Percentiles rank a stretch among this genome's conserved stretches.
Evolutionary conservation across 2,888 invertebrate species (phyloP).

Genomic region (Thera obeliscata): DNA sequence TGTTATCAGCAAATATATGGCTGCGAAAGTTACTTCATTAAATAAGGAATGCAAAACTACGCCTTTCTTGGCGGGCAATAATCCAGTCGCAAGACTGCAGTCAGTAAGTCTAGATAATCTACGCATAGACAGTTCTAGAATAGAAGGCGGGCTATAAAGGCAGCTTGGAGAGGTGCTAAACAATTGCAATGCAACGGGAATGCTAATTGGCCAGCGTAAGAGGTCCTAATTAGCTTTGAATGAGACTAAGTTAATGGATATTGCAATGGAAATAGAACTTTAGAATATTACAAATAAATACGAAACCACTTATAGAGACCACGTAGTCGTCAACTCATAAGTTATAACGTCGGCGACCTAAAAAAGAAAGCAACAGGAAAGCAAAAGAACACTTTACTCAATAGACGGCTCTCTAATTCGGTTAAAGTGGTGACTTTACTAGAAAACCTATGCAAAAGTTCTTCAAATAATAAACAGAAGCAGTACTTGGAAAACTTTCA

Average conservation of each 20-base stretch:
- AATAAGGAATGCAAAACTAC: slow-evolving; percentile 37
- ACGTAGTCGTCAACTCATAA: too few species aligned
- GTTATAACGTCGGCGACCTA: not conserved
- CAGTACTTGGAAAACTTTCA: not conserved
- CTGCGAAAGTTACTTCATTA: slow-evolving; percentile 36
- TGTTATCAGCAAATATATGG: slow-evolving; percentile 33
- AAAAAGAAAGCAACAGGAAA: not conserved
- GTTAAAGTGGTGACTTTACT: not conserved
- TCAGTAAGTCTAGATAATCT: slow-evolving; percentile 22
- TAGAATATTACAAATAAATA: not conserved
- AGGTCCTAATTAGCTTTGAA: slow-evolving; percentile 55
- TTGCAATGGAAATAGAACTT: slow-evolving; percentile 15
- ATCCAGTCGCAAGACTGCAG: slow-evolving; percentile 22
- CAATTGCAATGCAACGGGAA: slow-evolving; percentile 38
- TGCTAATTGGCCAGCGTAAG: slow-evolving; percentile 56
- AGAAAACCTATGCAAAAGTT: not conserved
- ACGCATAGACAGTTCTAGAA: slow-evolving; percentile 31
- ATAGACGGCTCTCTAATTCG: not conserved
- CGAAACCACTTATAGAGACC: not conserved
- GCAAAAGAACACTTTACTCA: not conserved
- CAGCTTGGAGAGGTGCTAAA: slow-evolving; percentile 29
- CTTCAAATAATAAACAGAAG: not conserved
- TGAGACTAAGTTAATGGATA: slow-evolving; percentile 32
- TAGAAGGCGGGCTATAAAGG: slow-evolving; percentile 15
- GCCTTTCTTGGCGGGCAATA: slow-evolving; percentile 35